Conservation (phyloP, 2,888 invertebrate genomes). For the Aphrophora alni region DNA sequence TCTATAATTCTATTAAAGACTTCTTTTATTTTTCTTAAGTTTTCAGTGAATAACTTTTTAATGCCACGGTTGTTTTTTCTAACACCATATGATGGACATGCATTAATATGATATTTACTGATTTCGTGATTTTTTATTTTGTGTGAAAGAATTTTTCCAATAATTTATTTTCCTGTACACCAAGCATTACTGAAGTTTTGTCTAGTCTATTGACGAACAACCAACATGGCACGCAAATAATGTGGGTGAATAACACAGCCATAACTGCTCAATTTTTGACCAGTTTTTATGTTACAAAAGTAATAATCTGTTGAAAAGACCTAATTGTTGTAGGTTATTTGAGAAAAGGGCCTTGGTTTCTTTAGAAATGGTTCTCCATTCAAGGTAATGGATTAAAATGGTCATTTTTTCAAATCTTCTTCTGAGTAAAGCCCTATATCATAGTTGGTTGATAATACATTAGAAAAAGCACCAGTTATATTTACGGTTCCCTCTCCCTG, state of each 20-base stretch:
- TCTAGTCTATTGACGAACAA: not conserved
- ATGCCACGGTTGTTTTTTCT: too few species aligned
- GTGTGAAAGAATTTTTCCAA: not conserved
- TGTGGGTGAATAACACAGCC: constrained; percentile 6
- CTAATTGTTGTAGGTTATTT: too few species aligned
- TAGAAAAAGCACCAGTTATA: too few species aligned
- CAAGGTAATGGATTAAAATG: too few species aligned
- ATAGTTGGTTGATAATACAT: too few species aligned
- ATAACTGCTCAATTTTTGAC: constrained; percentile 4
- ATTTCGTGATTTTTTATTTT: not conserved
- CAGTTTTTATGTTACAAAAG: not conserved
- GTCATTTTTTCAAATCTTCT: too few species aligned
- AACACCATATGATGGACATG: not conserved
- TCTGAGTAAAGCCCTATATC: too few species aligned
- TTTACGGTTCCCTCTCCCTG: too few species aligned
- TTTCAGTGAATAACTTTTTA: too few species aligned
- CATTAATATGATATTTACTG: not conserved
- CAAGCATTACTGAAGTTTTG: not conserved
- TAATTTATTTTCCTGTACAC: not conserved
- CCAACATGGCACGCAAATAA: constrained; percentile 4
- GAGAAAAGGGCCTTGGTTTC: too few species aligned
- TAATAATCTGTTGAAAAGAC: not conserved
- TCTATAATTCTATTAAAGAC: not conserved
- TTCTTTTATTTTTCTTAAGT: not conserved
- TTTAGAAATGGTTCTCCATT: too few species aligned